Evolutionary conservation across 2,113 vertebrate genomes (phyloP).

Genomic region (Hemichromis elongatus): DNA sequence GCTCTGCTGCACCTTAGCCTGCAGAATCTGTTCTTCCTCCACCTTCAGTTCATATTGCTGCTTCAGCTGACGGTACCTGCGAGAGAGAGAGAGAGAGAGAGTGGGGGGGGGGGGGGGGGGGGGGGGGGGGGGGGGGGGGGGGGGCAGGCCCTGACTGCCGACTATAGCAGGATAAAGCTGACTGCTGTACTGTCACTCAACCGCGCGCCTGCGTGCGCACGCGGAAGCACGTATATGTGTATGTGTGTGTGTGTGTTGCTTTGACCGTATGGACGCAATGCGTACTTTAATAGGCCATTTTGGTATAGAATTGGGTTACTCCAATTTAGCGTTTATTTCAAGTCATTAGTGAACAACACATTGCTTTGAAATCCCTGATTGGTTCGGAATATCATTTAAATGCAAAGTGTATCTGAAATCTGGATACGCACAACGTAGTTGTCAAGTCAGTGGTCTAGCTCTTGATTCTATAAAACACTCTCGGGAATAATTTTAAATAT

Average conservation of each 20-base stretch:
- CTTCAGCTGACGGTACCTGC: slow-evolving; percentile 85
- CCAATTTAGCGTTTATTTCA: not conserved
- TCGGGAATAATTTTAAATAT: not conserved
- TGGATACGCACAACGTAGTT: not conserved
- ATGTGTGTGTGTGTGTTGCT: not conserved
- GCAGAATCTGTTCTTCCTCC: slow-evolving; percentile 85
- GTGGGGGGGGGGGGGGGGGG: too few species aligned
- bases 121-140: not conserved
- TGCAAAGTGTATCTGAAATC: not conserved
- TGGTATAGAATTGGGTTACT: not conserved
- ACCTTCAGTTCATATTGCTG: slow-evolving; percentile 88
- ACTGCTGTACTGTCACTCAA: slow-evolving; percentile 40
- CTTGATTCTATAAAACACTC: not conserved
- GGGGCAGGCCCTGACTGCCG: not conserved
- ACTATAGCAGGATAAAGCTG: not conserved
- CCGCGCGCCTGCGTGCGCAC: not conserved
- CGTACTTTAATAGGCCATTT: slow-evolving; percentile 36
- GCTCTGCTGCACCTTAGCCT: slow-evolving; percentile 87
- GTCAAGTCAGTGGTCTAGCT: slow-evolving; percentile 21
- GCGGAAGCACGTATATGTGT: not conserved
- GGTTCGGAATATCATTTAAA: not conserved
- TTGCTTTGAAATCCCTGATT: not conserved
- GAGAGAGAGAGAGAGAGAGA: not conserved
- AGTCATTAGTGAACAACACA: not conserved
- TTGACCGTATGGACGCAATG: slow-evolving; percentile 51